Conservation (phyloP, 2,797 vertebrate species). For the Carcharodon carcharias region DNA sequence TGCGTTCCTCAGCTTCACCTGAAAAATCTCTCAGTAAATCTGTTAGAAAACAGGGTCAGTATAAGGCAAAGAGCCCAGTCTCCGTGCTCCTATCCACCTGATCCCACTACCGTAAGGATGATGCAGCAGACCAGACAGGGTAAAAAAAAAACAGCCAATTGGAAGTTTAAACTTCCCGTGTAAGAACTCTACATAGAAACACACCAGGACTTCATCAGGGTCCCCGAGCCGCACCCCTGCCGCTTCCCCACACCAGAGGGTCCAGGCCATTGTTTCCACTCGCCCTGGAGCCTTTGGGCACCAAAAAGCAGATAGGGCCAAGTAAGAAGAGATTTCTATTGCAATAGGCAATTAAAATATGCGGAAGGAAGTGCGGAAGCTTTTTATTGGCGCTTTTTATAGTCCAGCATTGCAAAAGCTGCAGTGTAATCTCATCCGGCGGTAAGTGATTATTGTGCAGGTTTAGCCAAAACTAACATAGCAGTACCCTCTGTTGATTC, state of each 20-base stretch:
- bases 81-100: no score
- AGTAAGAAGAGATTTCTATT: not conserved
- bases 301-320: not conserved
- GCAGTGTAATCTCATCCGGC: not conserved
- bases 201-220: not conserved
- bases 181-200: not conserved
- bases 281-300: not conserved
- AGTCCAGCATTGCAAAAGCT: not conserved
- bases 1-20: no score
- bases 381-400: not conserved
- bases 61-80: not conserved
- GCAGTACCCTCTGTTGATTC: not conserved
- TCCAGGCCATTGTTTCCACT: not conserved
- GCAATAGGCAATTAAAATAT: not conserved
- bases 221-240: no score
- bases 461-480: not conserved
- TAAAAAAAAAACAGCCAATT: not conserved
- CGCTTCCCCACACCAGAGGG: no score
- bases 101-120: no score
- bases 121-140: no score
- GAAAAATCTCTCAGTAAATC: no score
- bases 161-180: not conserved
- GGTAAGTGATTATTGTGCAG: conserved; percentile 10
- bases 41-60: no score
- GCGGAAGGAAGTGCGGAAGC: not conserved